These are phyloP conservation scores for Eulithis testata DNA, from an alignment of 2,888 invertebrate species.

Conservation along the genomic window DNA sequence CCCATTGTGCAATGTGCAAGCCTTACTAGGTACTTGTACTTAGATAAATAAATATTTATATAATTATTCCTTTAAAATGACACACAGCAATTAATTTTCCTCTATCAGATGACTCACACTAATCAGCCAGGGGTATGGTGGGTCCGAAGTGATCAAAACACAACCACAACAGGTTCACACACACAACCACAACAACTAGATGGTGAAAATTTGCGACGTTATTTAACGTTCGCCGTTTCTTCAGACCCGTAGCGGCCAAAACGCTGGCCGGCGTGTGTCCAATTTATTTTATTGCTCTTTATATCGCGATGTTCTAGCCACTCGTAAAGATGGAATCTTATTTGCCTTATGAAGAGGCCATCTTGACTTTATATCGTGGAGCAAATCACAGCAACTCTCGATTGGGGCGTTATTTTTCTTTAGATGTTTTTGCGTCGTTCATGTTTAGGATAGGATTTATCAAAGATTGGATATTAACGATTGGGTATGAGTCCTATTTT, in stretches of 20 bases:
- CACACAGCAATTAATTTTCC: no score
- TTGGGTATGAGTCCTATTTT: no score
- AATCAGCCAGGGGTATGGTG: no score
- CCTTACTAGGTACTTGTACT: no score
- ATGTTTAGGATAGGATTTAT: conserved; percentile 1
- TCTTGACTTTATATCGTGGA: conserved; percentile 43
- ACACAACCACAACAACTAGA: no score
- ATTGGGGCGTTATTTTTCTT: conserved; percentile 27
- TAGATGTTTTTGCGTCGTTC: conserved; percentile 17
- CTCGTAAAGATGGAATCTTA: conserved; percentile 62
- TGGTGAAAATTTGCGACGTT: neutral
- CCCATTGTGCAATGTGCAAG: no score
- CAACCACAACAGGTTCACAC: no score
- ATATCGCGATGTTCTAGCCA: conserved; percentile 53
- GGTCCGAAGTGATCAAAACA: no score
- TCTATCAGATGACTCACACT: no score
- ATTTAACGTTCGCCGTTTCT: neutral
- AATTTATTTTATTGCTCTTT: conserved; percentile 69
- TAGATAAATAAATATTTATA: no score
- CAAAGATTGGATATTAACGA: neutral
- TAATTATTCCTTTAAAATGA: no score
- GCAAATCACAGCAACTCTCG: conserved; percentile 38
- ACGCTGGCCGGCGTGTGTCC: conserved; percentile 49
- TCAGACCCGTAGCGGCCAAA: conserved; percentile 1
- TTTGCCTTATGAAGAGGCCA: conserved; percentile 53